Percentiles rank a stretch among this genome's conserved stretches.
These are phyloP conservation scores for Colistium nudipinnis DNA, from an alignment of 2,113 vertebrate species.

Conservation along the genomic window DNA sequence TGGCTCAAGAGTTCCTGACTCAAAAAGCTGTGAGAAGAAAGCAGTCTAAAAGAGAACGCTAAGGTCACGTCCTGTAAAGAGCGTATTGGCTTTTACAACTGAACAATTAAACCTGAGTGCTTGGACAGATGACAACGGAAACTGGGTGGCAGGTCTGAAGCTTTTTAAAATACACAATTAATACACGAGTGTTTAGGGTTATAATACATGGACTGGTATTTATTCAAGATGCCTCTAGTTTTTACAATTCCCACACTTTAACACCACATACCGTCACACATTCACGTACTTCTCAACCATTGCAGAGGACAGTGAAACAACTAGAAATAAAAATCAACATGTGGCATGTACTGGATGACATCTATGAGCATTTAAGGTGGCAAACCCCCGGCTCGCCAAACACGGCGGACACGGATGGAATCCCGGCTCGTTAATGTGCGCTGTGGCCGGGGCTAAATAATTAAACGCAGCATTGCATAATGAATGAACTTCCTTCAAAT, in stretches of 20 bases:
- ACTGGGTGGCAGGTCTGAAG: slow-evolving; percentile 4
- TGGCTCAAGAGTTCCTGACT: slow-evolving; percentile 51
- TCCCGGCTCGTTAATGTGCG: slow-evolving; percentile 45
- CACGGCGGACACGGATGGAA: slow-evolving; percentile 36
- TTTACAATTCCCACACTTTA: slow-evolving; percentile 5
- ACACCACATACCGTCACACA: background rate
- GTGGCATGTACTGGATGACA: slow-evolving; percentile 9
- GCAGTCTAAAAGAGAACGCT: slow-evolving; percentile 41
- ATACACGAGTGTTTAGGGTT: slow-evolving; percentile 44
- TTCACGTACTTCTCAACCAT: background rate
- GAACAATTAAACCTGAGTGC: slow-evolving; percentile 10
- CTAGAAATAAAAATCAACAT: slow-evolving; percentile 29
- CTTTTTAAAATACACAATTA: slow-evolving; percentile 36
- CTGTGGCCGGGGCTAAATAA: slow-evolving; percentile 60
- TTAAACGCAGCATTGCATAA: slow-evolving; percentile 67
- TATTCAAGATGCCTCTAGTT: slow-evolving; percentile 11
- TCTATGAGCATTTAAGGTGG: slow-evolving; percentile 51
- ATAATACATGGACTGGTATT: slow-evolving; percentile 31
- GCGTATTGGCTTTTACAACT: slow-evolving; percentile 24
- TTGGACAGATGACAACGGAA: slow-evolving; percentile 19
- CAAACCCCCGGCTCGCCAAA: slow-evolving; percentile 39
- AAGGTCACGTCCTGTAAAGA: slow-evolving; percentile 62
- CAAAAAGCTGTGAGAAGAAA: slow-evolving; percentile 45
- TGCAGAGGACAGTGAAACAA: slow-evolving; percentile 3
- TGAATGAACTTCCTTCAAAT: slow-evolving; percentile 66